phyloP scores from a whole-genome alignment of 1,140 invertebrate species.

The Leptestheria dahalacensis region DNA sequence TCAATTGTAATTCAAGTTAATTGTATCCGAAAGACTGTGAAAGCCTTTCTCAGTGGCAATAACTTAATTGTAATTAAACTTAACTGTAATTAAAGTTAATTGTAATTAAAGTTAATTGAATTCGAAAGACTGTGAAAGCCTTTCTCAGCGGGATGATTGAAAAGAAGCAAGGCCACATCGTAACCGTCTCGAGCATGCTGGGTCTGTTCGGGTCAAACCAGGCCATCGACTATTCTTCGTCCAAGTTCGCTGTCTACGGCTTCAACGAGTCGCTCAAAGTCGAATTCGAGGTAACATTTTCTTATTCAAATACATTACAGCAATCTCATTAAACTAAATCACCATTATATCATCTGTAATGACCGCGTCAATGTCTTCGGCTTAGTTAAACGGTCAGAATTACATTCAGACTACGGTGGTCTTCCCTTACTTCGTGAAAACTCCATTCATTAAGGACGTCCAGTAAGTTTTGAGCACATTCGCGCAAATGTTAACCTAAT shows the following conservation, averaged over 20 bases:
- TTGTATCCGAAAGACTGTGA: conserved; percentile 74
- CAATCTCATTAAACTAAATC: neutral
- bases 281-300: conserved; percentile 42
- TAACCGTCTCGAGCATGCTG: conserved; percentile 85
- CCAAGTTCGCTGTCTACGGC: conserved; percentile 84
- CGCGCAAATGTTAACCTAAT: neutral
- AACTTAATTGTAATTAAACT: conserved; percentile 67
- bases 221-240: conserved; percentile 86
- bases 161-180: conserved; percentile 74
- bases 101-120: conserved; percentile 65
- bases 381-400: conserved; percentile 37
- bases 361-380: neutral
- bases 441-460: conserved; percentile 87
- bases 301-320: neutral
- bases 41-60: conserved; percentile 63
- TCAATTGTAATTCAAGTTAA: conserved; percentile 72
- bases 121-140: conserved; percentile 52
- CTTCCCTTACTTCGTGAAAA: conserved; percentile 87
- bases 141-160: conserved; percentile 86
- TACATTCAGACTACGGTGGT: conserved; percentile 28
- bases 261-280: conserved; percentile 71
- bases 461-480: conserved; percentile 44
- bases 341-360: neutral
- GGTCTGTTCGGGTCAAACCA: conserved; percentile 66
- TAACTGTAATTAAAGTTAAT: conserved; percentile 44